phyloP scores from a whole-genome alignment of 2,888 invertebrate species.

The Aphidius colemani region DNA sequence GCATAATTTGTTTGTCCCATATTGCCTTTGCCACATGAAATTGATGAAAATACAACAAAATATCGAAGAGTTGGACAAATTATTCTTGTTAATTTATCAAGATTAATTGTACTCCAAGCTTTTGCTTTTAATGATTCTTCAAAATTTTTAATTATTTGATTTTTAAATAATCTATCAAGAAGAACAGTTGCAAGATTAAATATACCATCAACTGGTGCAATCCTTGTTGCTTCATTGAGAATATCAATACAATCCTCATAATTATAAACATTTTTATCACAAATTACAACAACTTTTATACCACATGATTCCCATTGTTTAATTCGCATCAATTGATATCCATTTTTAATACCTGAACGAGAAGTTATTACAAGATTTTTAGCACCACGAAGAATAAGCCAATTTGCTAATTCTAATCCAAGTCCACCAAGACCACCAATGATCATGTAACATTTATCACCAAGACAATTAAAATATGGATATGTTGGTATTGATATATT shows the following conservation, averaged over 20 bases:
- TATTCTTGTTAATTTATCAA: conserved; percentile 64
- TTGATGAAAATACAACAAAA: conserved; percentile 71
- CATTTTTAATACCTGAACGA: conserved; percentile 76
- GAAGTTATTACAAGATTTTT: conserved; percentile 80
- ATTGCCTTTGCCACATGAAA: conserved; percentile 69
- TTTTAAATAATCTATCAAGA: conserved; percentile 63
- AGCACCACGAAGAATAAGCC: conserved; percentile 83
- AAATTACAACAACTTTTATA: conserved; percentile 70
- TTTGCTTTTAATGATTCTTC: conserved; percentile 65
- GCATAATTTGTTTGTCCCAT: conserved; percentile 74
- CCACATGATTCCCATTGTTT: conserved; percentile 73
- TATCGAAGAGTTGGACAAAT: conserved; percentile 59
- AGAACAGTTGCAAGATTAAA: conserved; percentile 70
- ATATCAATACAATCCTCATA: conserved; percentile 73
- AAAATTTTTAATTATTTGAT: conserved; percentile 63
- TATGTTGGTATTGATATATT: conserved; percentile 55
- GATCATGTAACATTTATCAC: conserved; percentile 66
- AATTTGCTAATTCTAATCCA: conserved; percentile 85
- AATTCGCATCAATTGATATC: conserved; percentile 79
- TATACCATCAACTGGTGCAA: conserved; percentile 68
- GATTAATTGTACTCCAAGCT: conserved; percentile 64
- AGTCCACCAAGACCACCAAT: conserved; percentile 89
- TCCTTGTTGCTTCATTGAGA: conserved; percentile 63
- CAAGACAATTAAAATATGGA: conserved; percentile 62
- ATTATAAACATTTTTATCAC: conserved; percentile 71